Evolutionary conservation across 2,113 vertebrate genomes (phyloP).

Genomic region (Phoxinus phoxinus): DNA sequence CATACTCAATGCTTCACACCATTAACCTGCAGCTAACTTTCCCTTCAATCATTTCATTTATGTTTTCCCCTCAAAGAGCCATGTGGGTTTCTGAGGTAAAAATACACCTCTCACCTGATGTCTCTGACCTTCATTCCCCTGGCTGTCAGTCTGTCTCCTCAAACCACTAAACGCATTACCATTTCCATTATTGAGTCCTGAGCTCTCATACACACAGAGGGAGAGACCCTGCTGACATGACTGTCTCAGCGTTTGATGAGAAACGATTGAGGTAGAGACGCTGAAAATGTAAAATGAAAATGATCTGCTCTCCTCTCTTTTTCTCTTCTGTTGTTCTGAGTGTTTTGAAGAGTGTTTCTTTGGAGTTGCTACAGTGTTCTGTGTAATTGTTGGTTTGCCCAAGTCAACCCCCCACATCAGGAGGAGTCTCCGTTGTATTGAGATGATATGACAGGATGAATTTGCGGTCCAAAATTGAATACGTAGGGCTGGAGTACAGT

Average conservation of each 20-base stretch:
- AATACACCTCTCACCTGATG: constrained; percentile 4
- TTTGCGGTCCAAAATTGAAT: background rate
- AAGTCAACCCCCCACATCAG: too few species aligned
- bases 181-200: constrained; percentile 26
- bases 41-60: constrained; percentile 26
- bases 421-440: background rate
- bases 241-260: background rate
- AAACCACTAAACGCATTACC: constrained; percentile 37
- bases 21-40: constrained; percentile 20
- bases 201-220: background rate
- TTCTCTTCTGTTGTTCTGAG: too few species aligned
- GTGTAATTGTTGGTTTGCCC: too few species aligned
- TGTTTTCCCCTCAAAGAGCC: background rate
- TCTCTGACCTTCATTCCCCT: constrained; percentile 25
- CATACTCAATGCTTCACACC: background rate
- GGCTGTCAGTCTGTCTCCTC: constrained; percentile 25
- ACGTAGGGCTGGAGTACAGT: too few species aligned
- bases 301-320: background rate
- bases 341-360: too few species aligned
- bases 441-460: background rate
- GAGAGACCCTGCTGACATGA: background rate
- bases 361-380: too few species aligned
- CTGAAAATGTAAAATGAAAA: background rate
- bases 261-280: background rate
- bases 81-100: background rate